phyloP scores from a whole-genome alignment of 2,888 invertebrate species.

The Tenthredo amoena region DNA sequence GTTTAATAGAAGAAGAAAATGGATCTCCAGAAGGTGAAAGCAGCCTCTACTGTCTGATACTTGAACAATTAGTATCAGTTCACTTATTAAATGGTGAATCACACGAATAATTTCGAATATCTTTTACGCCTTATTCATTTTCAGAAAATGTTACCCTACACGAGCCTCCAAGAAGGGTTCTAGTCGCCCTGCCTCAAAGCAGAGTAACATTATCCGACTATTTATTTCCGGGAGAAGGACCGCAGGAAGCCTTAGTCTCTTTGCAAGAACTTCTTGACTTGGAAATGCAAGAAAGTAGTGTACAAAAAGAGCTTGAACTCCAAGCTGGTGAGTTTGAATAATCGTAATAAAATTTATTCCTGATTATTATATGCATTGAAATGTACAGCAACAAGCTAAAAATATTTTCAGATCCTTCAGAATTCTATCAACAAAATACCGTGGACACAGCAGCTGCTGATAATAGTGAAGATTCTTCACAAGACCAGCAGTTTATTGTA shows the following conservation, averaged over 20 bases:
- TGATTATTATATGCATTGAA: neutral
- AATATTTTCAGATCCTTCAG: conserved; percentile 73
- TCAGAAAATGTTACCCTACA: conserved; percentile 89
- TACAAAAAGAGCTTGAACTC: conserved; percentile 87
- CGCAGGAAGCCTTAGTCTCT: conserved; percentile 89
- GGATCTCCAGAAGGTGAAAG: conserved; percentile 84
- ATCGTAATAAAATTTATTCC: neutral
- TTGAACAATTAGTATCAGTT: neutral
- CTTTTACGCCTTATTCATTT: conserved; percentile 54
- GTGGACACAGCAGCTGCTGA: conserved; percentile 79
- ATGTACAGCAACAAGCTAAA: neutral
- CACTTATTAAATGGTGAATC: neutral
- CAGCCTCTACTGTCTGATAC: neutral
- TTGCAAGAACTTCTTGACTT: conserved; percentile 91
- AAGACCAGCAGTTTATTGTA: conserved; percentile 81
- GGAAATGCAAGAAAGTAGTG: conserved; percentile 84
- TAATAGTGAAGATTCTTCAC: conserved; percentile 80
- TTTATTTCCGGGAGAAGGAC: conserved; percentile 93
- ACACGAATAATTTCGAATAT: neutral
- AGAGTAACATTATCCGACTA: conserved; percentile 91
- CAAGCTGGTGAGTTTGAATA: conserved; percentile 84
- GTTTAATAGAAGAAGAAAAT: conserved; percentile 90
- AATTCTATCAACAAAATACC: conserved; percentile 76
- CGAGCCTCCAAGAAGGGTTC: conserved; percentile 93
- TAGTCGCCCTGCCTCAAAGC: conserved; percentile 85